These are phyloP conservation scores for Mastomys natalensis DNA, from an alignment of 2,113 vertebrate species.

Conservation along the genomic window DNA sequence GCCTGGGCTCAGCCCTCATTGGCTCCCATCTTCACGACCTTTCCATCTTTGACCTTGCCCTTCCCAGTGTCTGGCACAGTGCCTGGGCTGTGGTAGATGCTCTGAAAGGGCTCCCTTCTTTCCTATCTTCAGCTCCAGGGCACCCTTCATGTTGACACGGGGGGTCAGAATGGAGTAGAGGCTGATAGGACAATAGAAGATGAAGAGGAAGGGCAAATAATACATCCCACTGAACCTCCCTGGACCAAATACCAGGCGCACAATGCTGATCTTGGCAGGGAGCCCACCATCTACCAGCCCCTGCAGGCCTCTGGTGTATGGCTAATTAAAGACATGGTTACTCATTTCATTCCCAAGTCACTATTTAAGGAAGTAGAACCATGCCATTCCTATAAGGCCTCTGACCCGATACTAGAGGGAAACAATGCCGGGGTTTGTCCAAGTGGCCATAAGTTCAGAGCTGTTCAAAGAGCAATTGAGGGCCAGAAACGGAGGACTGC, in stretches of 20 bases:
- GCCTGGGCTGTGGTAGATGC: neutral
- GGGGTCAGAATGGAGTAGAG: neutral
- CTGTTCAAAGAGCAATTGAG: conserved; percentile 32
- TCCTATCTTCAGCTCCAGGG: neutral
- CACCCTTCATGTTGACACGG: neutral
- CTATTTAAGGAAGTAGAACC: conserved; percentile 82
- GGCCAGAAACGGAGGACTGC: neutral
- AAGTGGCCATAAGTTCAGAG: conserved; percentile 2
- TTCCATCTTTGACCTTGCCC: neutral
- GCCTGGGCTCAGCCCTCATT: accelerated
- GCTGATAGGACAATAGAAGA: neutral
- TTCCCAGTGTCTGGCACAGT: neutral
- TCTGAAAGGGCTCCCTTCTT: neutral
- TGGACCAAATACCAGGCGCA: conserved; percentile 12
- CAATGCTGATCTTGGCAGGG: conserved; percentile 71
- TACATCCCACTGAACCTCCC: conserved; percentile 44
- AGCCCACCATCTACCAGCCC: conserved; percentile 69
- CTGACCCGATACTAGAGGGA: conserved; percentile 73
- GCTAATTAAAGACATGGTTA: conserved; percentile 82
- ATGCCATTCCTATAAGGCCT: conserved; percentile 73
- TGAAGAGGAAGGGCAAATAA: neutral
- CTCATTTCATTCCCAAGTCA: conserved; percentile 78
- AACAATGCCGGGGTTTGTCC: conserved; percentile 75
- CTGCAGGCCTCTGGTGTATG: conserved; percentile 65
- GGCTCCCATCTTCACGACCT: neutral